Evolutionary conservation across 1,140 invertebrate genomes (phyloP).

Genomic region (Varroa destructor): DNA sequence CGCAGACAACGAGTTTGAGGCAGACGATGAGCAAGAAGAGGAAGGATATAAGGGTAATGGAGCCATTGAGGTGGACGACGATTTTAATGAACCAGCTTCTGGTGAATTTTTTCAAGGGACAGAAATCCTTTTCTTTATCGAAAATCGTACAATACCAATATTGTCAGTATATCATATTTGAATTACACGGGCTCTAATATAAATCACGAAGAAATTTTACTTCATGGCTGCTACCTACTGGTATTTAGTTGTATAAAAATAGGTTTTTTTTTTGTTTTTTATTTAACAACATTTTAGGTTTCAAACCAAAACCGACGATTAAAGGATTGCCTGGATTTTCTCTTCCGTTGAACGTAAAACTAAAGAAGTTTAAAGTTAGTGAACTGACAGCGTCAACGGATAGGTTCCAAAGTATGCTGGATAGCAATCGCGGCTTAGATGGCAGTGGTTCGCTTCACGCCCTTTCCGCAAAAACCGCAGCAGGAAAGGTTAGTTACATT

Average conservation of each 20-base stretch:
- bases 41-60: conserved; percentile 38
- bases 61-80: conserved; percentile 37
- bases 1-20: conserved; percentile 36
- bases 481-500: too few relatives aligned
- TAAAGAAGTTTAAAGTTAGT: background rate
- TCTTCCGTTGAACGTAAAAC: background rate
- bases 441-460: background rate
- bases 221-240: too few relatives aligned
- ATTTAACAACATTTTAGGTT: too few relatives aligned
- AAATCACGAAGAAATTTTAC: too few relatives aligned
- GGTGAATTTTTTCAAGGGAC: too few relatives aligned
- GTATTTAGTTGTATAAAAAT: too few relatives aligned
- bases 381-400: background rate
- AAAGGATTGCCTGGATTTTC: background rate
- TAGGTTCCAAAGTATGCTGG: background rate
- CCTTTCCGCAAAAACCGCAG: conserved; percentile 1
- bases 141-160: too few relatives aligned
- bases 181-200: too few relatives aligned
- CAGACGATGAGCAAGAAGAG: conserved; percentile 34
- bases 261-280: too few relatives aligned
- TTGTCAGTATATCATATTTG: too few relatives aligned
- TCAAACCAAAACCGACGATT: too few relatives aligned
- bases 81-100: conserved; percentile 32
- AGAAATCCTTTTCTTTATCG: too few relatives aligned
- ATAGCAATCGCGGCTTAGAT: background rate